Evolutionary conservation across 2,888 invertebrate genomes (phyloP), one percentile per base, ranked within the genome.

Genomic region (Branchellion lobata): DNA sequence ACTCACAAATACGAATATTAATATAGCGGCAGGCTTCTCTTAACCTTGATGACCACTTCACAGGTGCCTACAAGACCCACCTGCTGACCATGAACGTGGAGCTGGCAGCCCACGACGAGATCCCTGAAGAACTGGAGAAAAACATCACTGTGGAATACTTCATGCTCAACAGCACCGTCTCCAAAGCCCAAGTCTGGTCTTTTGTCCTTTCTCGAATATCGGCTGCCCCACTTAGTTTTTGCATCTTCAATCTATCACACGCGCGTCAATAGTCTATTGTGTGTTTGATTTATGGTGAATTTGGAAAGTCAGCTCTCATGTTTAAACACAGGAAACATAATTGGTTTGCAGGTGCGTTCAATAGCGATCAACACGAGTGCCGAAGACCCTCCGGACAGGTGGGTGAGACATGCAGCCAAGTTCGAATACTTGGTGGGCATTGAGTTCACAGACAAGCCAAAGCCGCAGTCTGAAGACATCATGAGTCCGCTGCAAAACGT

Each of bases 11-110:
- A n/a, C n/a, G n/a, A n/a, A n/a, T n/a, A n/a, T n/a, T n/a, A n/a
- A n/a, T n/a, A n/a, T n/a, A n/a, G n/a, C n/a, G n/a, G n/a, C n/a
- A n/a, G n/a, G n/a, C n/a, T n/a, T n/a, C n/a, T n/a, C n/a, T n/a
- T n/a, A n/a, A n/a, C n/a, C n/a, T n/a, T n/a, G n/a, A n/a, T n/a
- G n/a, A n/a, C n/a, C n/a, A n/a, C n/a, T 65, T 36, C 36, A 61
- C 85, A 96, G 96, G 96, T 79, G 98, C 99, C 31, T 99, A 99
- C 89, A 98, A 98, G 82, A 95, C 94, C 29, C 98, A 99, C 90
- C 92, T 96, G 87, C 91, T 99, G 89, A 93, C 94, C 82, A 94
- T 96, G 86, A 92, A 94, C 82, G 92, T 99, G 91, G 94, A 95
- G 82, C 91, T 99, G 83, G 97, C 96, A 31, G 95, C 95, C 73